Conservation (phyloP, 2,888 invertebrate genomes). For the Ypsolopha scabrella region DNA sequence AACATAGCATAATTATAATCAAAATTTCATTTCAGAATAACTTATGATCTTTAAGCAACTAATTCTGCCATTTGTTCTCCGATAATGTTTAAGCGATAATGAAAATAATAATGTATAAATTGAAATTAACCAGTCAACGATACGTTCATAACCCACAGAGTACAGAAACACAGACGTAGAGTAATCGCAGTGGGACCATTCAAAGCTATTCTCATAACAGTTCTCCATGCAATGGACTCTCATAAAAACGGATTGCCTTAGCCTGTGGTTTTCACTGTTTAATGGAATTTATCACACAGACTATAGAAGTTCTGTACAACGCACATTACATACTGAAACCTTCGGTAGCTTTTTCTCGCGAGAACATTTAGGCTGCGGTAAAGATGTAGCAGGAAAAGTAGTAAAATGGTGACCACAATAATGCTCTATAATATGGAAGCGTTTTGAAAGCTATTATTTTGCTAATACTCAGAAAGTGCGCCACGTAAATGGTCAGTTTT, state of each 20-base stretch:
- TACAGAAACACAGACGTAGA: slow-evolving; percentile 16
- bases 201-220: slow-evolving; percentile 44
- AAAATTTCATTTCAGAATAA: too few relatives aligned
- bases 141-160: too few relatives aligned
- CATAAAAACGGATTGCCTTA: slow-evolving; percentile 54
- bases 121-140: too few relatives aligned
- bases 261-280: slow-evolving; percentile 33
- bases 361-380: slow-evolving; percentile 14
- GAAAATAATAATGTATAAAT: too few relatives aligned
- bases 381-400: slow-evolving; percentile 15
- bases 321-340: too few relatives aligned
- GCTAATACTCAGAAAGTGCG: slow-evolving; percentile 18
- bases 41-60: too few relatives aligned
- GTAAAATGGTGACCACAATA: slow-evolving; percentile 36
- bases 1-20: too few relatives aligned
- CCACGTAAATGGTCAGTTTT: too few relatives aligned
- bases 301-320: slow-evolving; percentile 2
- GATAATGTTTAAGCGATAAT: too few relatives aligned
- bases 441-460: slow-evolving; percentile 36
- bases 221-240: slow-evolving; percentile 33
- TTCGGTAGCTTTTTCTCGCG: too few relatives aligned
- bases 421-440: slow-evolving; percentile 34
- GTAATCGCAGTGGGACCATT: slow-evolving; percentile 27
- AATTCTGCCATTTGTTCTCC: too few relatives aligned
- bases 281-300: slow-evolving; percentile 26